phyloP scores from a whole-genome alignment of 2,113 vertebrate genomes.

The Vidua macroura region DNA sequence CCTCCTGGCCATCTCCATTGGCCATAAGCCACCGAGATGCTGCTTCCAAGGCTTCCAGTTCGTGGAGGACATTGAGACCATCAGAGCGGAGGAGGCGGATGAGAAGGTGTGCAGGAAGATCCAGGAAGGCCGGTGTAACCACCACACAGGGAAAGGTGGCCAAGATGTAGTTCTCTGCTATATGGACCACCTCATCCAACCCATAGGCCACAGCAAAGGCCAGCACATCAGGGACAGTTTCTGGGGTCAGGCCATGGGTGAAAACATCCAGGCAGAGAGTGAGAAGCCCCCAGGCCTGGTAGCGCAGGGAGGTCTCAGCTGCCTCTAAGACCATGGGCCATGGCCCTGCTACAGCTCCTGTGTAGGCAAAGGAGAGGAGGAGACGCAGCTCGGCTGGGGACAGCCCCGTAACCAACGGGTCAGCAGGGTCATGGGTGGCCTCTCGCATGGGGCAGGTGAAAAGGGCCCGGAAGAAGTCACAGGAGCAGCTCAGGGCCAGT shows the following conservation, averaged over 20 bases:
- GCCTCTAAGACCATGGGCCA: constrained; percentile 84
- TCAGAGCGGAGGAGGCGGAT: constrained; percentile 76
- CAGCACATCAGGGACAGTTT: constrained; percentile 78
- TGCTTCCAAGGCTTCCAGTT: constrained; percentile 82
- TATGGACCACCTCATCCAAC: constrained; percentile 72
- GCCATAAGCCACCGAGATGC: constrained; percentile 81
- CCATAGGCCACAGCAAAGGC: constrained; percentile 79
- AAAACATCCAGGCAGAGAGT: constrained; percentile 82
- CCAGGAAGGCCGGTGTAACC: constrained; percentile 76
- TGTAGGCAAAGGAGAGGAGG: constrained; percentile 83
- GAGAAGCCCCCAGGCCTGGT: constrained; percentile 83
- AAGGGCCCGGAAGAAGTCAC: constrained; percentile 89
- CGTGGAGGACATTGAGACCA: constrained; percentile 78
- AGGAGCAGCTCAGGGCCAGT: constrained; percentile 84
- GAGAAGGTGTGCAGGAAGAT: constrained; percentile 76
- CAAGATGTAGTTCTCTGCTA: constrained; percentile 80
- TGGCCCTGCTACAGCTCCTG: constrained; percentile 72
- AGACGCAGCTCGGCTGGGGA: constrained; percentile 72
- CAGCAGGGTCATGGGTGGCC: constrained; percentile 65
- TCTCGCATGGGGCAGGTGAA: constrained; percentile 90
- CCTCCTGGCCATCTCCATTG: constrained; percentile 69
- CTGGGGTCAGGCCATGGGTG: constrained; percentile 70
- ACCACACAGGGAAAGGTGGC: constrained; percentile 82
- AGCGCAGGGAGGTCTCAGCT: constrained; percentile 80
- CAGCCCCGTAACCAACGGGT: constrained; percentile 67